phyloP scores from a whole-genome alignment of 2,888 invertebrate species.

The Ornithoptera alexandrae region DNA sequence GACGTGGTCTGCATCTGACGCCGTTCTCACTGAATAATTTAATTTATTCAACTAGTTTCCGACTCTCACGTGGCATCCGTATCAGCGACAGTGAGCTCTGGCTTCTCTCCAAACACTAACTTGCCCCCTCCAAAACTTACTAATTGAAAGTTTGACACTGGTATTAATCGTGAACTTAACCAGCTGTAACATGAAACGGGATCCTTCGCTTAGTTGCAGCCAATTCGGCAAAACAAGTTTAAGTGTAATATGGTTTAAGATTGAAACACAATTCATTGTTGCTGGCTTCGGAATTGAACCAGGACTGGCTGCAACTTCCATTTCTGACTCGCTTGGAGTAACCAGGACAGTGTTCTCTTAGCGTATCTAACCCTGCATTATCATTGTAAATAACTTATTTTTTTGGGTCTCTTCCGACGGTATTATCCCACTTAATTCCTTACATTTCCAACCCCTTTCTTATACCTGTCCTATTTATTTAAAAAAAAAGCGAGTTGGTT shows the following conservation, averaged over 20 bases:
- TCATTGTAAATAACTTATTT: no score
- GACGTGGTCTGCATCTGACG: constrained; percentile 7
- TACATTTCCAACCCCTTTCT: no score
- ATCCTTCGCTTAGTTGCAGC: constrained; percentile 5
- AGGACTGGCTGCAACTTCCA: no score
- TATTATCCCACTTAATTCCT: no score
- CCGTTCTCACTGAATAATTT: constrained; percentile 49
- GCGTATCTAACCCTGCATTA: no score
- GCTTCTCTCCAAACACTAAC: constrained; percentile 54
- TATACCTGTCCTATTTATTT: no score
- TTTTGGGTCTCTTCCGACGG: no score
- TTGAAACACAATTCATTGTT: no score
- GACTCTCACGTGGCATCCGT: constrained; percentile 44
- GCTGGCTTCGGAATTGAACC: no score
- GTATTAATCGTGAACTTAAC: constrained; percentile 22
- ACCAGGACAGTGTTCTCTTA: no score
- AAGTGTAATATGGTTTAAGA: background rate
- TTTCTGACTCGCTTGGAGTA: no score
- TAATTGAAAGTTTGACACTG: constrained; percentile 54
- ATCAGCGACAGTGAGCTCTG: constrained; percentile 37
- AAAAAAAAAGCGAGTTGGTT: no score
- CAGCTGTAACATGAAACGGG: constrained; percentile 16
- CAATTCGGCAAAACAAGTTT: background rate
- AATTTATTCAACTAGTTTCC: constrained; percentile 57
- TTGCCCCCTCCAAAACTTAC: constrained; percentile 43